A percentile compares a stretch with the other conserved stretches of the same genome.
phyloP scores from a whole-genome alignment of 2,888 invertebrate species.

The Scelioninae gen. 2 region DNA sequence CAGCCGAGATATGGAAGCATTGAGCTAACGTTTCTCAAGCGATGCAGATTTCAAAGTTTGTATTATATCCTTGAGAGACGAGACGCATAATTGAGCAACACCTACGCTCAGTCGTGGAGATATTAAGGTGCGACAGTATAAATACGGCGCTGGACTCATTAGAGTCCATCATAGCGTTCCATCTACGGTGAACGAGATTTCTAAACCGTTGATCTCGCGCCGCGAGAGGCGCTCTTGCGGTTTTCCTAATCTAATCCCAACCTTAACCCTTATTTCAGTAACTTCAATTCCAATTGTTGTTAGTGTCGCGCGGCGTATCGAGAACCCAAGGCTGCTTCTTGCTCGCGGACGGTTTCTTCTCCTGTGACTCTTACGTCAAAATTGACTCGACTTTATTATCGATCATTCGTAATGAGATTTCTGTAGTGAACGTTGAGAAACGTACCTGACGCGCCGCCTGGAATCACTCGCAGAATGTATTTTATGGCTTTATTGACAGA shows the following conservation, averaged over 20 bases:
- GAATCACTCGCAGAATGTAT: constrained; percentile 16
- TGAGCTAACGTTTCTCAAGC: no score
- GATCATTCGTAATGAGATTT: constrained; percentile 39
- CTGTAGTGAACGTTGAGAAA: constrained; percentile 36
- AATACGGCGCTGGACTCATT: constrained; percentile 55
- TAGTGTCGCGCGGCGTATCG: constrained; percentile 12
- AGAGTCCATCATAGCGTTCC: constrained; percentile 46
- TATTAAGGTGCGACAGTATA: constrained; percentile 55
- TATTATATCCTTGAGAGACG: constrained; percentile 54
- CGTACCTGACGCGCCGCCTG: constrained; percentile 9
- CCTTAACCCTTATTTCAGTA: constrained; percentile 56
- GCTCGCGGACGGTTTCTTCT: constrained; percentile 30
- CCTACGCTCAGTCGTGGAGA: constrained; percentile 51
- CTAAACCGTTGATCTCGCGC: constrained; percentile 36
- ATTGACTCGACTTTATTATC: constrained; percentile 37
- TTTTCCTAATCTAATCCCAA: constrained; percentile 52
- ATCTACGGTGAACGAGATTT: constrained; percentile 54
- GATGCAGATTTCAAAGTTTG: constrained; percentile 40
- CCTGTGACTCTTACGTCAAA: constrained; percentile 44
- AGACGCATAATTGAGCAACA: constrained; percentile 60
- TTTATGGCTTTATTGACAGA: constrained; percentile 5
- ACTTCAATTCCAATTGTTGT: constrained; percentile 42
- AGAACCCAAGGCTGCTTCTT: constrained; percentile 36
- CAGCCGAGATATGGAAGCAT: no score
- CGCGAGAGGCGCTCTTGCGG: constrained; percentile 12